Evolutionary conservation across 2,113 vertebrate genomes (phyloP), one percentile per base, ranked within the genome.

Genomic region (Urocolius indicus): DNA sequence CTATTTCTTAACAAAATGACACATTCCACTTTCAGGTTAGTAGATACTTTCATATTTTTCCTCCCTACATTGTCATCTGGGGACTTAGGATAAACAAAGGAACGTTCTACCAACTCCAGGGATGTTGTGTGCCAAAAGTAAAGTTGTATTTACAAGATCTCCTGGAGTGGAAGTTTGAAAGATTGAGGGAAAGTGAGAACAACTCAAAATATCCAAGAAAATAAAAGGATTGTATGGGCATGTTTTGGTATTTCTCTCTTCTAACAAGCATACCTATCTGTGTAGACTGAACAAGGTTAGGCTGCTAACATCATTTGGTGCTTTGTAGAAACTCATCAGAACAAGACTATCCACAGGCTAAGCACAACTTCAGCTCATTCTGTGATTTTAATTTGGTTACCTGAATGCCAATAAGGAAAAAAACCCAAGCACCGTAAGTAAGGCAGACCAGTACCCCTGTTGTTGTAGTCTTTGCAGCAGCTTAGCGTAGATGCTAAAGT

Each of bases 271-370:
- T 9, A 21, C 3, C 23, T 86, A 19, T 22, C 32, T 55, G 30
- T 59, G 4, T 54, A 29, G 32, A 10, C 24, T 92, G 66, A 66
- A 52, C 20, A 79, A 66, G 24, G 9, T 57, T 52, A 74, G 19
- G 23, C 12, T 62, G 27, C 18, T 43, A 30, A 79, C 13, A 41
- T 59, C 0, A 0, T n/a, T 65, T 38, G 23, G 24, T 8, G 5
- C 34, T 86, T 78, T 69, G 51, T 10, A 32, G 49, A 54, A 65
- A 41, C 10, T 38, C 32, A 26, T 59, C 27, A 59, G 23, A 7
- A 63, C 20, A 54, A 82, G 27, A 20, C 24, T 71, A 8, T 80
- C 13, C n/a, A 27, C 17, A 73, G 41, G n/a, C 36, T 32, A 63
- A 29, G 36, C 30, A 27, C 46, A 26, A 88, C 15, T 74, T 78